Evolutionary conservation across 2,113 vertebrate genomes (phyloP).

Genomic region (Otocyon megalotis): DNA sequence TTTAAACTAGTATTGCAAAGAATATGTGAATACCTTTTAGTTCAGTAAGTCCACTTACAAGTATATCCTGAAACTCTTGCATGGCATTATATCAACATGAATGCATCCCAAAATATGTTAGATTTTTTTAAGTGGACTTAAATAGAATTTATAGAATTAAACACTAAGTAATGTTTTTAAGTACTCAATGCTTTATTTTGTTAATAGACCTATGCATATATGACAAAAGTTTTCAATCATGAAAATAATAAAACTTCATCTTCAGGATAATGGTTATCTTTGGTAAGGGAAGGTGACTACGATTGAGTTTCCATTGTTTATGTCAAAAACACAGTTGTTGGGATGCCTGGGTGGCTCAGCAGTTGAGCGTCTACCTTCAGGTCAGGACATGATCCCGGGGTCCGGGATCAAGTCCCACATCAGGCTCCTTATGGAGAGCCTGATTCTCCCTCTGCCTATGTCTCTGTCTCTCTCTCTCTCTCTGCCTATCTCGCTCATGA

Average conservation of each 20-base stretch:
- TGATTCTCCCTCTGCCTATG: too few species aligned
- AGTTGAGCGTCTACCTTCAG: too few species aligned
- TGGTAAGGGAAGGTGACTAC: not conserved
- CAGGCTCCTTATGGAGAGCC: too few species aligned
- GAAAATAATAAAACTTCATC: constrained; percentile 2
- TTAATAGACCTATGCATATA: not conserved
- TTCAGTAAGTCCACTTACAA: not conserved
- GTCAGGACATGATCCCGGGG: too few species aligned
- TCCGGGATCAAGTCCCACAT: too few species aligned
- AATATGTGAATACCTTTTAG: not conserved
- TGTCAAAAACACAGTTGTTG: not conserved
- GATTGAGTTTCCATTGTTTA: not conserved
- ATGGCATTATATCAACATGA: not conserved
- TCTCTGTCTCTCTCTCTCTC: too few species aligned
- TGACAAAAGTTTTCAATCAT: not conserved
- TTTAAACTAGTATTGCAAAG: not conserved
- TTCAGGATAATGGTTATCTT: not conserved
- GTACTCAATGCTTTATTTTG: not conserved
- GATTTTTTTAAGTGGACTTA: not conserved
- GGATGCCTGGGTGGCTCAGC: too few species aligned
- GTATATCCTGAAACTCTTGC: not conserved
- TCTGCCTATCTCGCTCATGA: too few species aligned
- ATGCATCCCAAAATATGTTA: not conserved
- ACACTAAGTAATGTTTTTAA: not conserved
- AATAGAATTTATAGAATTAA: not conserved